Percentiles rank a stretch among this genome's conserved stretches.
Evolutionary conservation across 2,888 invertebrate genomes (phyloP).

Genomic region (Pandemis cinnamomeana): DNA sequence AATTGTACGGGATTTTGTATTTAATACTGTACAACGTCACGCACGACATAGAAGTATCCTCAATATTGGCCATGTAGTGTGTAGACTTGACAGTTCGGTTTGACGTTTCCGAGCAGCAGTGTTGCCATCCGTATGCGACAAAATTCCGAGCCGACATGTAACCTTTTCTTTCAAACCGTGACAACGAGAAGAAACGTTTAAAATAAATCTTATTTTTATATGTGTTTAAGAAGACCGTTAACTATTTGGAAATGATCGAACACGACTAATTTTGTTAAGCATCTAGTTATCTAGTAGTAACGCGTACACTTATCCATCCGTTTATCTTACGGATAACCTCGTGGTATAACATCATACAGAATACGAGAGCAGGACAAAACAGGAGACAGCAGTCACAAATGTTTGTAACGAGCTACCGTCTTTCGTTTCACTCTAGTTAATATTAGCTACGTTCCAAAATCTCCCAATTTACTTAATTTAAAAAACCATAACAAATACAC

Average conservation of each 20-base stretch:
- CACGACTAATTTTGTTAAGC: constrained; percentile 39
- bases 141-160: constrained; percentile 19
- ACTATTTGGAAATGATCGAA: constrained; percentile 41
- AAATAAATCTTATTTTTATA: constrained; percentile 36
- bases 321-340: constrained; percentile 23
- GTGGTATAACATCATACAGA: background rate
- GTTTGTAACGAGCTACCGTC: too few species aligned
- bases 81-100: background rate
- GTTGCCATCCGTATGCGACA: constrained; percentile 27
- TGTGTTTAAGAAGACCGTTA: constrained; percentile 38
- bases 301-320: constrained; percentile 37
- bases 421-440: too few species aligned
- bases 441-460: too few species aligned
- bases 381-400: background rate
- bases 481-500: too few species aligned
- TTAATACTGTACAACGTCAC: too few species aligned
- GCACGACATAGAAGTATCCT: too few species aligned
- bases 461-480: too few species aligned
- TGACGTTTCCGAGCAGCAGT: background rate
- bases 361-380: constrained; percentile 1
- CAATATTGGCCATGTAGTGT: background rate
- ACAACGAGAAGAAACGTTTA: constrained; percentile 32
- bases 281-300: constrained; percentile 41
- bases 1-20: background rate
- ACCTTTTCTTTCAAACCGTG: constrained; percentile 17